A percentile compares a stretch with the other conserved stretches of the same genome.
These are phyloP conservation scores for Heliconius ismenius DNA, from an alignment of 2,888 invertebrate genomes.

Conservation along the genomic window DNA sequence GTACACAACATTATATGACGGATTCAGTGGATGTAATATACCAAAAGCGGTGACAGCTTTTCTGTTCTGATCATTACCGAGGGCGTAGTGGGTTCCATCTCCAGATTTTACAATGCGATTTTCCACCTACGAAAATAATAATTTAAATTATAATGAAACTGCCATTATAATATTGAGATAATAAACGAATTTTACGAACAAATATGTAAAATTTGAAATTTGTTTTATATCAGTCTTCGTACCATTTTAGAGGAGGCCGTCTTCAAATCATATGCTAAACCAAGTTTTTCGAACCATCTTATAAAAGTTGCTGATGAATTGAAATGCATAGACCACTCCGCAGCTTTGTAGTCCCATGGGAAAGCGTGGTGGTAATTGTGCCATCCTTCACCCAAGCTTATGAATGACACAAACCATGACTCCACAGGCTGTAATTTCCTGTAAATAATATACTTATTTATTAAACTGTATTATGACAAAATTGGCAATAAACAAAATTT, in stretches of 20 bases:
- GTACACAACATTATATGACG: constrained; percentile 61
- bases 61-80: constrained; percentile 67
- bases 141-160: background rate
- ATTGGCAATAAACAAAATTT: too few species aligned
- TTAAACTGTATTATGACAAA: background rate
- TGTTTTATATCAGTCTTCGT: constrained; percentile 31
- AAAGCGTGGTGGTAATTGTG: constrained; percentile 97
- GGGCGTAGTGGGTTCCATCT: constrained; percentile 83
- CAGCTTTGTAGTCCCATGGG: constrained; percentile 95
- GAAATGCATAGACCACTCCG: constrained; percentile 87
- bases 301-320: constrained; percentile 85
- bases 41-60: constrained; percentile 61
- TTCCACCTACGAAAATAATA: constrained; percentile 63
- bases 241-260: constrained; percentile 69
- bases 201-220: background rate
- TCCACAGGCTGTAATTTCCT: constrained; percentile 90
- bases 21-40: constrained; percentile 70
- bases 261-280: constrained; percentile 85
- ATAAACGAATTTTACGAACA: background rate
- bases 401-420: constrained; percentile 86
- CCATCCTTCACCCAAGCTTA: constrained; percentile 92
- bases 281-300: constrained; percentile 81
- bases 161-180: background rate
- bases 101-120: constrained; percentile 84
- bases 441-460: constrained; percentile 27